Conservation (phyloP, 2,113 vertebrate species). For the Bubo blakistoni region DNA sequence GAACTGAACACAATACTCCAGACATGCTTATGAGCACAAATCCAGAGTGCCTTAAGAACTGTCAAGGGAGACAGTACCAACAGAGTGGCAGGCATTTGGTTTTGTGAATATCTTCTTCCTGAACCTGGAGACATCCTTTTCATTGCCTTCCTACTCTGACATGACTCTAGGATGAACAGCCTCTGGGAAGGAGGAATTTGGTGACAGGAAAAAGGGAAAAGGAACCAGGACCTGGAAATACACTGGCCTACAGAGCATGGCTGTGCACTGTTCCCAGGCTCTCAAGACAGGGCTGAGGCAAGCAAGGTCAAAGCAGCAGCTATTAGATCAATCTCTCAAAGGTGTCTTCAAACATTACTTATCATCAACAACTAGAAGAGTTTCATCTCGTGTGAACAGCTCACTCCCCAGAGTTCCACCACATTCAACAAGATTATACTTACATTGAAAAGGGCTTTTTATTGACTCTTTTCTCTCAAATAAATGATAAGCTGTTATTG, state of each 20-base stretch:
- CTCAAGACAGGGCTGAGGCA: background rate
- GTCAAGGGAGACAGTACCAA: background rate
- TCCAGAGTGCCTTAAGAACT: background rate
- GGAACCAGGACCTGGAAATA: background rate
- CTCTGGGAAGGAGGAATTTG: background rate
- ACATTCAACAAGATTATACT: background rate
- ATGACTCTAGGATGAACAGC: background rate
- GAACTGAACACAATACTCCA: background rate
- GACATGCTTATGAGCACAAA: background rate
- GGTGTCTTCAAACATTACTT: conserved; percentile 2
- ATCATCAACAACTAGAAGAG: background rate
- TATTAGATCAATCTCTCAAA: background rate
- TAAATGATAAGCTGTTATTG: conserved; percentile 42
- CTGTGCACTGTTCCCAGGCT: background rate
- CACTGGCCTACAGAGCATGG: background rate
- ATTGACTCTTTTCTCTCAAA: conserved; percentile 46
- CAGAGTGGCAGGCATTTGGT: background rate
- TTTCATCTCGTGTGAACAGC: conserved; percentile 36
- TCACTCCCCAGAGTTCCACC: conserved; percentile 17
- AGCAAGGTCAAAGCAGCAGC: conserved; percentile 18
- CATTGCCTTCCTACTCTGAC: background rate
- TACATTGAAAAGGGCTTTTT: background rate
- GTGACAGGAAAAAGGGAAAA: background rate
- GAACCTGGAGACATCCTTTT: background rate
- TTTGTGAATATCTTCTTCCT: background rate